Evolutionary conservation across 1,140 invertebrate genomes (phyloP).

Genomic region (Tetramorium parvispinum): DNA sequence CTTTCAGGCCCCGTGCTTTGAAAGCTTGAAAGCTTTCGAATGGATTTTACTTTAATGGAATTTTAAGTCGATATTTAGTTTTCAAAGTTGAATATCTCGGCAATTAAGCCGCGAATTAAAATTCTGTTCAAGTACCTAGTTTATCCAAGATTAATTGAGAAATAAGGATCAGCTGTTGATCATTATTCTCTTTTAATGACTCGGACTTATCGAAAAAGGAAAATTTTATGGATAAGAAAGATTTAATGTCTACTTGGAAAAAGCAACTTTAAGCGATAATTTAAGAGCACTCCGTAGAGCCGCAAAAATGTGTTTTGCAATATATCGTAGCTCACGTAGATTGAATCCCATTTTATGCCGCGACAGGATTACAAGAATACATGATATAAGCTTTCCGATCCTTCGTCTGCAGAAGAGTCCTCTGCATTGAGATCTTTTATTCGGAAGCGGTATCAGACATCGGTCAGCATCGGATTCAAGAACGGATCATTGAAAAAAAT

Average conservation of each 20-base stretch:
- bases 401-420: neutral
- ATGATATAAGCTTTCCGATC: neutral
- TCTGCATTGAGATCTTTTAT: neutral
- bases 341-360: neutral
- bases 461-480: conserved; percentile 47
- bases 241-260: neutral
- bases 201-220: neutral
- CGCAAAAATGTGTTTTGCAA: neutral
- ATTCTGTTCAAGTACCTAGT: conserved; percentile 8
- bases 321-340: neutral
- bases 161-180: neutral
- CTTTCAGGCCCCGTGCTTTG: neutral
- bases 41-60: neutral
- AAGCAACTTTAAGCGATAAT: neutral
- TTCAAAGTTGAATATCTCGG: conserved; percentile 2
- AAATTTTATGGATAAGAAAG: neutral
- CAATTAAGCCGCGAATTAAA: conserved; percentile 3
- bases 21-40: neutral
- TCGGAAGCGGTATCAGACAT: neutral
- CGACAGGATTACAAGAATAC: conserved; percentile 11
- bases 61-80: conserved; percentile 27
- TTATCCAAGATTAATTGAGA: neutral
- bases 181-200: neutral
- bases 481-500: conserved; percentile 56
- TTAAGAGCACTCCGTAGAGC: neutral